Evolutionary conservation across 2,113 vertebrate genomes (phyloP).

Genomic region (Pongo pygmaeus): DNA sequence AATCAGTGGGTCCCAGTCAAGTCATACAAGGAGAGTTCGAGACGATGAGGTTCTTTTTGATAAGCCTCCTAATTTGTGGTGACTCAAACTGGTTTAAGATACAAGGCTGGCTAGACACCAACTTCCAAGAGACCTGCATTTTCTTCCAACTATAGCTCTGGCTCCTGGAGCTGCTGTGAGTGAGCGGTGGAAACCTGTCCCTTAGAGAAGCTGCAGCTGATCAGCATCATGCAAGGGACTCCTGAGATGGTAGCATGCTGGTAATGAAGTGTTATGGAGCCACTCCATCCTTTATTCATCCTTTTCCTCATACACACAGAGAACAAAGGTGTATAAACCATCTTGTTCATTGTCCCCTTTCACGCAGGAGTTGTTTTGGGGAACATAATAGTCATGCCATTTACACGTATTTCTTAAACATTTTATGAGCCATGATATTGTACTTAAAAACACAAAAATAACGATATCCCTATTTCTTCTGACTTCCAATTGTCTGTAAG

Average conservation of each 20-base stretch:
- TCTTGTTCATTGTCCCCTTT: not conserved
- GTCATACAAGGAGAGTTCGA: not conserved
- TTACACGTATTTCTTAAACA: not conserved
- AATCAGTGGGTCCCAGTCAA: not conserved
- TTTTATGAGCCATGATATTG: not conserved
- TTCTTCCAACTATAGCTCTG: not conserved
- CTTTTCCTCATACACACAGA: not conserved
- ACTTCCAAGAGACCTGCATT: not conserved
- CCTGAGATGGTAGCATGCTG: not conserved
- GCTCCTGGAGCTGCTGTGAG: fast-evolving
- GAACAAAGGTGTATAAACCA: not conserved
- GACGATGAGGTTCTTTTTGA: not conserved
- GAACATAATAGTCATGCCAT: not conserved
- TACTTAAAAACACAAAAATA: slow-evolving; percentile 16
- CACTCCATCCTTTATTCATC: not conserved
- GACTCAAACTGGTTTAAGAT: not conserved
- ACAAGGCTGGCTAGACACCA: not conserved
- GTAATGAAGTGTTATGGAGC: not conserved
- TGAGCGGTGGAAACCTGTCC: not conserved
- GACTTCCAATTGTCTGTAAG: not conserved
- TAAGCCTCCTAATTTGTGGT: not conserved
- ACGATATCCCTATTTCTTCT: not conserved
- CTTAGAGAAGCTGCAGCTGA: not conserved
- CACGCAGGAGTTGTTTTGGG: not conserved
- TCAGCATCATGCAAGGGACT: not conserved